Conservation (phyloP, 2,888 invertebrate species). For the Bellardia pandia region DNA sequence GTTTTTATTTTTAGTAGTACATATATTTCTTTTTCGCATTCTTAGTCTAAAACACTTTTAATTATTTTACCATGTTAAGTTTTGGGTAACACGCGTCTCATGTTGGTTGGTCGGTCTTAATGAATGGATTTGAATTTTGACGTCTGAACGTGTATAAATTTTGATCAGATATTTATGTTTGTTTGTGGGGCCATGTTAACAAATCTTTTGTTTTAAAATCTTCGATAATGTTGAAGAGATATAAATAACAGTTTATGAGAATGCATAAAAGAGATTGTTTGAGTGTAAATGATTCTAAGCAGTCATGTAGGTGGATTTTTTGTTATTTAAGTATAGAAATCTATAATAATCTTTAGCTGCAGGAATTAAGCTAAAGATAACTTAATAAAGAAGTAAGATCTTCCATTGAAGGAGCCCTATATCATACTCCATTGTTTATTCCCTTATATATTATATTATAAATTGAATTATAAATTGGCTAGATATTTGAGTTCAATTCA, state of each 20-base stretch:
- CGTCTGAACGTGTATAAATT: slow-evolving; percentile 25
- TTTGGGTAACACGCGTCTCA: background rate
- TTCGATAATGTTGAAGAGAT: slow-evolving; percentile 1
- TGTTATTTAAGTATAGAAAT: background rate
- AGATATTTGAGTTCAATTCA: no score
- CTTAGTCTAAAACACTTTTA: background rate
- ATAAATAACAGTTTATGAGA: slow-evolving; percentile 1
- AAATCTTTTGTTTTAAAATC: slow-evolving; percentile 30
- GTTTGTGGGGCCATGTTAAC: slow-evolving; percentile 2
- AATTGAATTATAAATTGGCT: no score
- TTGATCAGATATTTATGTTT: slow-evolving; percentile 18
- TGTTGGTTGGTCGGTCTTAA: slow-evolving; percentile 5
- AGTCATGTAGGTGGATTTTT: background rate
- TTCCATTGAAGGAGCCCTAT: no score
- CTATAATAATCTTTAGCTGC: no score
- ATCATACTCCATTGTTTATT: no score
- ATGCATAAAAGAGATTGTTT: background rate
- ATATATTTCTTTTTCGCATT: slow-evolving; percentile 13
- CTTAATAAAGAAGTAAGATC: no score
- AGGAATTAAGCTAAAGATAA: no score
- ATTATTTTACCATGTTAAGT: background rate
- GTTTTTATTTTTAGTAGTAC: background rate
- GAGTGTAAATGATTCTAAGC: background rate
- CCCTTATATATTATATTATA: no score
- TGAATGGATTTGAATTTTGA: slow-evolving; percentile 44